These are phyloP conservation scores for Stenopsyche tienmushanensis DNA, from an alignment of 1,140 invertebrate species.

Conservation along the genomic window DNA sequence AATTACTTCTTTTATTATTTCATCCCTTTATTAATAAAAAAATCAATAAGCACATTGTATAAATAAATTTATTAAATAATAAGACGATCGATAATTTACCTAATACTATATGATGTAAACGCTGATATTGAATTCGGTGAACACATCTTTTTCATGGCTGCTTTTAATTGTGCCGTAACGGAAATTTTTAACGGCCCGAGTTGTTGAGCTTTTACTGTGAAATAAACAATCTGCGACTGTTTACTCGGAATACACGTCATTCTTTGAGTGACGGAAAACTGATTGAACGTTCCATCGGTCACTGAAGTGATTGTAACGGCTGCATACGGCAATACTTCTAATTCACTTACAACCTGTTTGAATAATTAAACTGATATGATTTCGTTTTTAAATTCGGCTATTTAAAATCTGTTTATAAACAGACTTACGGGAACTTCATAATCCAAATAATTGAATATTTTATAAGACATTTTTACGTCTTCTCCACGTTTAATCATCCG, in stretches of 20 bases:
- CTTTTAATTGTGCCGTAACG: constrained; percentile 55
- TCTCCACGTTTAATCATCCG: constrained; percentile 70
- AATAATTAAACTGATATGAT: neutral
- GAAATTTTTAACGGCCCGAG: constrained; percentile 61
- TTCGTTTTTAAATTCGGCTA: too few species aligned
- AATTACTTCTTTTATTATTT: constrained; percentile 59
- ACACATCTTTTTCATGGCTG: constrained; percentile 37
- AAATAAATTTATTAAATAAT: constrained; percentile 2
- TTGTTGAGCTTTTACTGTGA: constrained; percentile 52
- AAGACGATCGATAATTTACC: constrained; percentile 42
- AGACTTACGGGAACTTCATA: constrained; percentile 60
- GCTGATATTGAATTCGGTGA: constrained; percentile 47
- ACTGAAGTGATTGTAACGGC: constrained; percentile 24
- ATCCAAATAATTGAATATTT: constrained; percentile 70
- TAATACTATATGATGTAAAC: constrained; percentile 46
- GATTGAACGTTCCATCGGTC: constrained; percentile 5
- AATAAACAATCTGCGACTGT: constrained; percentile 49
- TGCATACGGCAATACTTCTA: constrained; percentile 24
- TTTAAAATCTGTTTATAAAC: too few species aligned
- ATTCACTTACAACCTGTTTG: constrained; percentile 33
- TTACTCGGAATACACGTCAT: constrained; percentile 24
- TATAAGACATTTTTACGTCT: constrained; percentile 63
- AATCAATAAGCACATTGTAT: neutral
- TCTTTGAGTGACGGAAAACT: too few species aligned
- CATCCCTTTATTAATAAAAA: constrained; percentile 52